These are phyloP conservation scores for Brachionus rotundiformis DNA, from an alignment of 1,140 invertebrate species.

Conservation along the genomic window DNA sequence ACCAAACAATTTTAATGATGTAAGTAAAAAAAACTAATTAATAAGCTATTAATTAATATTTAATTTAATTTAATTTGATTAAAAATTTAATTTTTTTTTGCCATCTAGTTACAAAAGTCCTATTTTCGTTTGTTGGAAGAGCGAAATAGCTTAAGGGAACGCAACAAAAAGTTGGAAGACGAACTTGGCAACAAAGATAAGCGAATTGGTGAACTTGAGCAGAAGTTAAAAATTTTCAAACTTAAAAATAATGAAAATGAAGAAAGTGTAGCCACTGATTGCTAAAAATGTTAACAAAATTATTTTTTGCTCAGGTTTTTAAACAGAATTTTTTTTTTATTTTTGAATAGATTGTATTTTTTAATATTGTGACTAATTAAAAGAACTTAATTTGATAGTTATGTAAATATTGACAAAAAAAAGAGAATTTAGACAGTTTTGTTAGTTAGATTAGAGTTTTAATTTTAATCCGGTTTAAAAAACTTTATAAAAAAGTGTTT, in stretches of 20 bases:
- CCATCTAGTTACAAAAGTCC: conserved; percentile 40
- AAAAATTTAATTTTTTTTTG: conserved; percentile 1
- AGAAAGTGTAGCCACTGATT: conserved; percentile 23
- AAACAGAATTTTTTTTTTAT: neutral
- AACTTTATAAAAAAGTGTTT: conserved; percentile 7
- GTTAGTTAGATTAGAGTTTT: conserved; percentile 7
- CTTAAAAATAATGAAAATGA: neutral
- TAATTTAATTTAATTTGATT: neutral
- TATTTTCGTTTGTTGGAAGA: conserved; percentile 49
- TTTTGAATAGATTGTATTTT: neutral
- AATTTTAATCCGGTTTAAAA: conserved; percentile 27
- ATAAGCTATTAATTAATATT: neutral
- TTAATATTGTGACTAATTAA: neutral
- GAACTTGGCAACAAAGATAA: neutral
- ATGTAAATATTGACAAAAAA: neutral
- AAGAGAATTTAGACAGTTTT: neutral
- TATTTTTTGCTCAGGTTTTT: neutral
- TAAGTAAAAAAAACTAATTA: neutral
- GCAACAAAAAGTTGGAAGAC: conserved; percentile 48
- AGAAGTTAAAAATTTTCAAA: conserved; percentile 26
- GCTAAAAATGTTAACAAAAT: neutral
- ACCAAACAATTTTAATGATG: conserved; percentile 47
- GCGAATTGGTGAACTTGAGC: neutral
- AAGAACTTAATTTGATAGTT: neutral
- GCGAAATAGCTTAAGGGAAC: conserved; percentile 14